These are phyloP conservation scores for Hydrolagus affinis DNA, from an alignment of 2,113 vertebrate genomes.

Conservation along the genomic window DNA sequence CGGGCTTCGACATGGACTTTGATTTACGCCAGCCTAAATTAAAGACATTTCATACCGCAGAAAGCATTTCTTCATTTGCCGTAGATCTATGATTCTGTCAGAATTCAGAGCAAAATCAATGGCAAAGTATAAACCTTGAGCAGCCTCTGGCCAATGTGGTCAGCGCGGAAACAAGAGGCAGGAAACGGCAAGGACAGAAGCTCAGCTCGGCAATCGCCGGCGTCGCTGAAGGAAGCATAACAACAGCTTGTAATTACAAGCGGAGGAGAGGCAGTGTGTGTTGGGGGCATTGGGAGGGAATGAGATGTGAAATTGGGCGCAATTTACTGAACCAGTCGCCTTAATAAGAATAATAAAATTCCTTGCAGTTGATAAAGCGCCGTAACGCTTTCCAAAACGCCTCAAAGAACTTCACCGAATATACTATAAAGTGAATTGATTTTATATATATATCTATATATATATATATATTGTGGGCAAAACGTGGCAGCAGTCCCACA, in stretches of 20 bases:
- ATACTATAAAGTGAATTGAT: too few species aligned
- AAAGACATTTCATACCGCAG: conserved; percentile 89
- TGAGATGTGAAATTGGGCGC: conserved; percentile 60
- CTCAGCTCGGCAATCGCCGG: conserved; percentile 69
- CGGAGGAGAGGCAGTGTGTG: conserved; percentile 60
- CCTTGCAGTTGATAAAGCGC: too few species aligned
- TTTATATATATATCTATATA: too few species aligned
- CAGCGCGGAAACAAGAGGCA: conserved; percentile 65
- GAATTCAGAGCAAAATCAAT: conserved; percentile 93
- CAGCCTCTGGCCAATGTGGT: conserved; percentile 70
- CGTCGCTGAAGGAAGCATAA: conserved; percentile 64
- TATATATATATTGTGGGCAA: too few species aligned
- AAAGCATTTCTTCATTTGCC: conserved; percentile 96
- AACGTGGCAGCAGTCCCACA: too few species aligned
- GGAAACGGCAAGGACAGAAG: conserved; percentile 68
- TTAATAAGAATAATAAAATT: background rate
- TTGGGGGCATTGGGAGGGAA: conserved; percentile 54
- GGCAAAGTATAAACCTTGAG: conserved; percentile 69
- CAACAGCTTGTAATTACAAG: conserved; percentile 70
- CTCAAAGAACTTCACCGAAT: too few species aligned
- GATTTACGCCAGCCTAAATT: conserved; percentile 78
- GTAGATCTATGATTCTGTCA: conserved; percentile 98
- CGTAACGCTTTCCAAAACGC: too few species aligned
- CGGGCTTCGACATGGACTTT: conserved; percentile 63
- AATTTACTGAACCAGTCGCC: conserved; percentile 57